phyloP scores from a whole-genome alignment of 2,888 invertebrate genomes.

The Tachina fera region DNA sequence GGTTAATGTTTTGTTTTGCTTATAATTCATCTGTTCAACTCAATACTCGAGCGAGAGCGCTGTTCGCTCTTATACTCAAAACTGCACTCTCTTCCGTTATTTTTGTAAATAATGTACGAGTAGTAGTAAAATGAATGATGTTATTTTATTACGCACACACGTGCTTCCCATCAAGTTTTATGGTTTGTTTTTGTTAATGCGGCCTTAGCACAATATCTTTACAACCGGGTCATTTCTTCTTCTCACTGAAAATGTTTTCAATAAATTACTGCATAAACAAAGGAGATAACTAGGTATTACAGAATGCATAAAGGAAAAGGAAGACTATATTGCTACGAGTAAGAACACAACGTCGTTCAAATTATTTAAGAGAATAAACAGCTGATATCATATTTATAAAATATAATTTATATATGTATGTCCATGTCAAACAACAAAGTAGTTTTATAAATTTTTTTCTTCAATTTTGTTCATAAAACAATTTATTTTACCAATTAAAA shows the following conservation, averaged over 20 bases:
- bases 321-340: not conserved
- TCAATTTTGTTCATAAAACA: no score
- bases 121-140: slow-evolving; percentile 63
- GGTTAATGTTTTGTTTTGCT: slow-evolving; percentile 78
- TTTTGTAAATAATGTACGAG: slow-evolving; percentile 19
- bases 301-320: not conserved
- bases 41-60: slow-evolving; percentile 14
- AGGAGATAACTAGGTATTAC: slow-evolving; percentile 6
- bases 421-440: no score
- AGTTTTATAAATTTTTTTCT: no score
- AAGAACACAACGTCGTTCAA: not conserved
- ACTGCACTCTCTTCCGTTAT: not conserved
- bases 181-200: slow-evolving; percentile 78
- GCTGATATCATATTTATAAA: no score
- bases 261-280: slow-evolving; percentile 18
- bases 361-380: not conserved
- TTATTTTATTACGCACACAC: slow-evolving; percentile 73
- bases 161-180: slow-evolving; percentile 78
- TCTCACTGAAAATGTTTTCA: not conserved
- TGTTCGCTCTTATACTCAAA: slow-evolving; percentile 7
- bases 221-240: slow-evolving; percentile 45
- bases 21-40: slow-evolving; percentile 76
- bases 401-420: no score
- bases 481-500: no score
- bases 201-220: slow-evolving; percentile 45